Evolutionary conservation across 2,113 vertebrate genomes (phyloP).

Genomic region (Plestiodon gilberti): DNA sequence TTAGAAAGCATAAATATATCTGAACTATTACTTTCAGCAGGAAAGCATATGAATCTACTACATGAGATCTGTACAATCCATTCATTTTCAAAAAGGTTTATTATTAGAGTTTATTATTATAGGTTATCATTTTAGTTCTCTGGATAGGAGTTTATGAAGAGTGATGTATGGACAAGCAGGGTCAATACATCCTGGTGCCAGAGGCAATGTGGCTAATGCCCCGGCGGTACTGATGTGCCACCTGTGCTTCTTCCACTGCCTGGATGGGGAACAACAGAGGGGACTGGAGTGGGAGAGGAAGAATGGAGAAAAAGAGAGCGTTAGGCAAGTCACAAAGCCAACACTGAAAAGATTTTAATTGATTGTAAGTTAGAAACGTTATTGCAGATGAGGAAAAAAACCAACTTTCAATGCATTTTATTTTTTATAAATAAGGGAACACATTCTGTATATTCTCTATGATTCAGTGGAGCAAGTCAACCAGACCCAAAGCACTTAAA

Average conservation of each 20-base stretch:
- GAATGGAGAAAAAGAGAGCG: not conserved
- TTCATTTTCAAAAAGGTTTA: not conserved
- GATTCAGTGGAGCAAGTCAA: not conserved
- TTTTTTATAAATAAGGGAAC: not conserved
- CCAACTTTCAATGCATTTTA: not conserved
- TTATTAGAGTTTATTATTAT: too few species aligned
- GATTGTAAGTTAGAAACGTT: slow-evolving; percentile 7
- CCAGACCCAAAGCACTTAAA: not conserved
- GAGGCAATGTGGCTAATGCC: too few species aligned
- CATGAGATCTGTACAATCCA: not conserved
- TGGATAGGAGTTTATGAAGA: not conserved
- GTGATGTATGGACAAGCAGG: not conserved
- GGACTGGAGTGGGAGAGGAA: too few species aligned
- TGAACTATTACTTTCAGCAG: not conserved
- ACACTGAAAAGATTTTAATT: not conserved
- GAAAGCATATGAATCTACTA: not conserved
- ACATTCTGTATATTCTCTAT: not conserved
- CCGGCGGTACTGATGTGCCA: too few species aligned
- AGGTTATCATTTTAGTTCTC: not conserved
- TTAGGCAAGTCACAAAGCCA: not conserved
- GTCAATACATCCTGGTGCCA: too few species aligned
- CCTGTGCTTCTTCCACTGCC: too few species aligned
- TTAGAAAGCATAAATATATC: not conserved
- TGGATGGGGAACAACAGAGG: too few species aligned
- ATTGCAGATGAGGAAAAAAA: not conserved